Evolutionary conservation across 2,888 invertebrate species (phyloP).

Genomic region (Lasioglossum calceatum): DNA sequence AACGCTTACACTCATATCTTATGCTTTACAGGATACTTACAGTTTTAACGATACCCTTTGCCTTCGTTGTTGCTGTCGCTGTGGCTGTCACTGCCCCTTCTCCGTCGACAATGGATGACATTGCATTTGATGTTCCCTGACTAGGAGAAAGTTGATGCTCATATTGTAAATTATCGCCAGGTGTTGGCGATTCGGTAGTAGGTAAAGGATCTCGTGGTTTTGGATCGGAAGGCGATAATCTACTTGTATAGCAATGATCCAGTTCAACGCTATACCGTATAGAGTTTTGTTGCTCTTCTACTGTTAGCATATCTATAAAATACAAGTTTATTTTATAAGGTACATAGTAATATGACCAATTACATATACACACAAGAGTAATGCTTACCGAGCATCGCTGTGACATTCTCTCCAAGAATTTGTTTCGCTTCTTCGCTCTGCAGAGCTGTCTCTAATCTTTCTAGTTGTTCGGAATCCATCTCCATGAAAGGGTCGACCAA

Average conservation of each 20-base stretch:
- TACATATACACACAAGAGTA: not conserved
- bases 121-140: constrained; percentile 29
- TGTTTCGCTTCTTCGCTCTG: constrained; percentile 86
- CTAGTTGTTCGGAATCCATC: constrained; percentile 85
- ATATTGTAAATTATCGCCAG: constrained; percentile 70
- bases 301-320: constrained; percentile 83
- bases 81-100: constrained; percentile 43
- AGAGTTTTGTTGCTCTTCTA: constrained; percentile 86
- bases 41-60: constrained; percentile 56
- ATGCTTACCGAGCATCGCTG: constrained; percentile 83
- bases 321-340: not conserved
- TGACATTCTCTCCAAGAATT: constrained; percentile 85
- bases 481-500: constrained; percentile 84
- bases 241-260: constrained; percentile 92
- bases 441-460: constrained; percentile 85
- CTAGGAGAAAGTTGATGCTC: constrained; percentile 49
- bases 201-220: constrained; percentile 83
- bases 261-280: constrained; percentile 86
- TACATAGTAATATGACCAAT: not conserved
- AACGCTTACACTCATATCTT: not conserved
- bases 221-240: constrained; percentile 86
- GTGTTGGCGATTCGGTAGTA: constrained; percentile 74
- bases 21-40: constrained; percentile 33
- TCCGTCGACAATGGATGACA: constrained; percentile 36
- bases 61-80: constrained; percentile 46